Base-by-base conservation (phyloP, 2,797 vertebrate species). In the Spondyliosoma cantharus region DNA sequence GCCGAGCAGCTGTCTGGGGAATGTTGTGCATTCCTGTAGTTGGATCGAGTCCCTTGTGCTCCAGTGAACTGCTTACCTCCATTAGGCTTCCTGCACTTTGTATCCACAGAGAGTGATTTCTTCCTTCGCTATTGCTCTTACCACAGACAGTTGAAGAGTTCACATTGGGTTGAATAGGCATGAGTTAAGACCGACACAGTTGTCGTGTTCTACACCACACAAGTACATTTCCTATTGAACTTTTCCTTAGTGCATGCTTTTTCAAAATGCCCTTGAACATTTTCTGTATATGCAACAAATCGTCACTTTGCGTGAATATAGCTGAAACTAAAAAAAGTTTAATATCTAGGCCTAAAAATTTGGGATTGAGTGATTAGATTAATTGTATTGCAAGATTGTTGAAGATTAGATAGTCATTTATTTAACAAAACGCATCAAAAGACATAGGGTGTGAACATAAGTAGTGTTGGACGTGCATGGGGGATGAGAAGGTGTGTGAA, bases 1-100 rank as follows among this genome's bases (percentile, higher is more conserved):
- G 76, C 86, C 70, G 70, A 70, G 75, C 78, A 80, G 74, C 71
- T 90, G 80, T 78, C 62, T 48, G 54, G 17, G 27, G 63, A 70
- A 45, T 50, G 54, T 67, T 54, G 25, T 66, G 29, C 63, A 60
- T 82, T 57, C 69, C 64, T 84, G 50, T 57, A 67, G 67, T 48
- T 50, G 27, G 46, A 66, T 19, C 5, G 2, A 71, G 65, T 78
- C 46, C 19, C 45, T 15, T 62, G 20, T 66, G 29, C 22, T 20
- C 63, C 20, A 54, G 2, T 87, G 53, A 68, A 45, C 46, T 62
- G n/a, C 20, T 67, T 56, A 82, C 52, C 52, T 61, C n/a, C 27
- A n/a, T 58, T 56, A n/a, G 37, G 43, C 17, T 64, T 70, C 11
- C 24, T 80, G 48, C 57, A 71, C 45, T 66, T 73, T 76, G 60